Conservation (phyloP, 2,888 invertebrate genomes). For the Luperina nickerlii region DNA sequence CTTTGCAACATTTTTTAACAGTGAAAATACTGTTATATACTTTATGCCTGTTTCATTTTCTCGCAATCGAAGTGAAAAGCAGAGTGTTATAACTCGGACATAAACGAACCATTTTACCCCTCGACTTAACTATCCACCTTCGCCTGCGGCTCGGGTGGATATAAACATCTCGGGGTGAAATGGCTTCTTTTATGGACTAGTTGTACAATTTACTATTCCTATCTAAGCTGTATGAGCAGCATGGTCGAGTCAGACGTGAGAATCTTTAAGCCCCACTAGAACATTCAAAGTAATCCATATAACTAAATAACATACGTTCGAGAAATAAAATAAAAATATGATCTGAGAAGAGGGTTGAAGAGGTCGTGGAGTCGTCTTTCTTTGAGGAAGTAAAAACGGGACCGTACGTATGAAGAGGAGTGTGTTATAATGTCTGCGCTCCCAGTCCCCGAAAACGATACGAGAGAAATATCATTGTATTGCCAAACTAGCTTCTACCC, state of each 20-base stretch:
- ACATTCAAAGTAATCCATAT: conserved; percentile 8
- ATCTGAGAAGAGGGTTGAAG: not conserved
- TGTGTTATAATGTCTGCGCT: not conserved
- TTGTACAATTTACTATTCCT: no score
- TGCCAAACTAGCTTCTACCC: not conserved
- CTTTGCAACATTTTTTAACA: no score
- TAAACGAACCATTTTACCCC: no score
- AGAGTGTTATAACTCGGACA: no score
- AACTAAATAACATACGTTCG: not conserved
- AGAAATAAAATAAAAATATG: conserved; percentile 9
- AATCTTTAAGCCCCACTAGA: conserved; percentile 2
- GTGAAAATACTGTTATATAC: no score
- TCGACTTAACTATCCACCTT: no score
- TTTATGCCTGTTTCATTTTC: no score
- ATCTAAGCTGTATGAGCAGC: not conserved
- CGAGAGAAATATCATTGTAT: not conserved
- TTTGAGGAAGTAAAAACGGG: not conserved
- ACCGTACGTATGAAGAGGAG: no score
- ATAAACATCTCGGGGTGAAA: no score
- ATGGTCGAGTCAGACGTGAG: not conserved
- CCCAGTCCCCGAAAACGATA: not conserved
- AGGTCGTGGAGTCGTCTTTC: not conserved
- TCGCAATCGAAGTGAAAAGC: no score
- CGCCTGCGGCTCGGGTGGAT: no score
- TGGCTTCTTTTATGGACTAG: no score